Percentiles rank a stretch among this genome's conserved stretches.
Conservation (phyloP, 2,888 invertebrate genomes). For the Doris montereyensis region DNA sequence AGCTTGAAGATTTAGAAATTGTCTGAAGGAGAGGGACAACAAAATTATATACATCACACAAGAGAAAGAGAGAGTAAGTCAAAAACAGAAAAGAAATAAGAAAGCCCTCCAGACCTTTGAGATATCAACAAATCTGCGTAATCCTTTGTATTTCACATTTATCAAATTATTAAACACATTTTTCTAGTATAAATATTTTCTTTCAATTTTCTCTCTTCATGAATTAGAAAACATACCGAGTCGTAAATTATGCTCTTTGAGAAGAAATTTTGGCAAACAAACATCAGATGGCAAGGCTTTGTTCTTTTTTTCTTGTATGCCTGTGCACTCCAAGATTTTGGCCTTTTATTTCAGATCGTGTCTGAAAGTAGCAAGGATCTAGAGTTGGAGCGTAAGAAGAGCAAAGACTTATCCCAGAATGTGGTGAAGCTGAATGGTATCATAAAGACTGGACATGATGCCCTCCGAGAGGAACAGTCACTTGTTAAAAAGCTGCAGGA, state of each 20-base stretch:
- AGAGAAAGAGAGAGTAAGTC: conserved; percentile 42
- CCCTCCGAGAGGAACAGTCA: conserved; percentile 70
- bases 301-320: no score
- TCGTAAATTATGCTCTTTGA: no score
- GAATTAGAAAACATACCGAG: no score
- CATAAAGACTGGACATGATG: conserved; percentile 72
- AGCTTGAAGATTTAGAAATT: conserved; percentile 45
- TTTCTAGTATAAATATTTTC: no score
- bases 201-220: no score
- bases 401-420: conserved; percentile 67
- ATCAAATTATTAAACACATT: no score
- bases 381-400: conserved; percentile 67
- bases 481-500: conserved; percentile 65
- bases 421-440: conserved; percentile 69
- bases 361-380: conserved; percentile 54
- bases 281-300: no score
- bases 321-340: no score
- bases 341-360: conserved; percentile 32
- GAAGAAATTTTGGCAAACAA: no score
- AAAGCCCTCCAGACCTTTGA: no score
- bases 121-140: no score
- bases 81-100: neutral
- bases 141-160: no score
- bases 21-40: conserved; percentile 46
- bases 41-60: conserved; percentile 26